Evolutionary conservation across 1,140 invertebrate genomes (phyloP).

Genomic region (Drosophila ercepeae): DNA sequence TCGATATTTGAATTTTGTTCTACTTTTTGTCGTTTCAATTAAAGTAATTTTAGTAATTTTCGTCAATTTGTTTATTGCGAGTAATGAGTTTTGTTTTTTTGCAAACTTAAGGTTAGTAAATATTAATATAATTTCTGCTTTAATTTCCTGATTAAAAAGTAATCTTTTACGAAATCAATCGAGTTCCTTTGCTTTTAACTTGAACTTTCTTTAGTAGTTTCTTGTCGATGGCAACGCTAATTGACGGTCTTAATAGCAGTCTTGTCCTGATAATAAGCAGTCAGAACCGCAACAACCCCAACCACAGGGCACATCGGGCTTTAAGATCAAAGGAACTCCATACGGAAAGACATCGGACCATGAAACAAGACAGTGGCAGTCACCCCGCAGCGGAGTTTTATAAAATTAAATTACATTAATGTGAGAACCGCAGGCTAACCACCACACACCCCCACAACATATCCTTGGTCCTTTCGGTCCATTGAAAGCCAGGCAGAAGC

Average conservation of each 20-base stretch:
- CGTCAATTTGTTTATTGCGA: conserved; percentile 20
- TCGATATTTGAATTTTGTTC: not conserved
- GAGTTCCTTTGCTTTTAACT: conserved; percentile 6
- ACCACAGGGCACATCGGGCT: conserved; percentile 48
- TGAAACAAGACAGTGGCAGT: conserved; percentile 51
- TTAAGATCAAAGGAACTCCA: conserved; percentile 65
- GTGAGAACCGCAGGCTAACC: conserved; percentile 67
- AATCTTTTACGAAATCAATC: not conserved
- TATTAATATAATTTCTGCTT: not conserved
- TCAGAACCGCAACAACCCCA: conserved; percentile 20
- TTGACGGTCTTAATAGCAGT: conserved; percentile 64
- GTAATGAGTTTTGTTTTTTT: not conserved
- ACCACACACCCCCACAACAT: not conserved
- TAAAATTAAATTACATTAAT: conserved; percentile 83
- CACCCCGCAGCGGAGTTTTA: conserved; percentile 67
- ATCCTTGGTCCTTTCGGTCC: conserved; percentile 3
- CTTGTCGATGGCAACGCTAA: conserved; percentile 43
- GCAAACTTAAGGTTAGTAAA: not conserved
- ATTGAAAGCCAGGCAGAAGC: conserved; percentile 61
- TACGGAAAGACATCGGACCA: conserved; percentile 25
- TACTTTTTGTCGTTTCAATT: conserved; percentile 19
- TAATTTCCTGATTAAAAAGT: not conserved
- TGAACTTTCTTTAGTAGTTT: not conserved
- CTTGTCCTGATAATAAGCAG: conserved; percentile 60
- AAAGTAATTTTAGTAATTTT: conserved; percentile 35